Conservation (phyloP, 92 coral and sea anemone species). For the Epizoanthus scotinus region DNA sequence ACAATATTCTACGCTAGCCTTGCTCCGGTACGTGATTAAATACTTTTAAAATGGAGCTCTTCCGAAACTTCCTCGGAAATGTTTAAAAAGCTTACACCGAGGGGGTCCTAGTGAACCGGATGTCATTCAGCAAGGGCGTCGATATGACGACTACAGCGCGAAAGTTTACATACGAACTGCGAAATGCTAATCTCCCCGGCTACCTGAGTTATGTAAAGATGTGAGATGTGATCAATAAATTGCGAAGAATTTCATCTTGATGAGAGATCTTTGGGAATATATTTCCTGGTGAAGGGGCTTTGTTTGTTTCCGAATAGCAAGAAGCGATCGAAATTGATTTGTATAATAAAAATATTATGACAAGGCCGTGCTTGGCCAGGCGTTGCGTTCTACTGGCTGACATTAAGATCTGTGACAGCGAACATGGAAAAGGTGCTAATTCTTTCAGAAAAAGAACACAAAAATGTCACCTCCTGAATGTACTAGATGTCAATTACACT, state of each 20-base stretch:
- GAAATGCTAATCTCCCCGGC: slow-evolving; percentile 22
- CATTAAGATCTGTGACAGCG: slow-evolving; percentile 89
- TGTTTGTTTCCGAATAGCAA: slow-evolving; percentile 22
- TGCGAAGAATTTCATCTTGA: slow-evolving; percentile 22
- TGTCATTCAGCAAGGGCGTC: slow-evolving; percentile 22
- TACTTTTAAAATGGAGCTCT: neutral
- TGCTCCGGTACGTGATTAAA: neutral
- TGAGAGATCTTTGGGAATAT: slow-evolving; percentile 11
- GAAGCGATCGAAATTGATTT: slow-evolving; percentile 50
- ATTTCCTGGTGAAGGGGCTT: slow-evolving; percentile 26
- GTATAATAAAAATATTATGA: slow-evolving; percentile 60
- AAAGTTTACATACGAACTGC: slow-evolving; percentile 3
- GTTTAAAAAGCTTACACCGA: slow-evolving; percentile 3
- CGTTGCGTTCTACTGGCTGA: slow-evolving; percentile 76
- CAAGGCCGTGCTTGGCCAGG: slow-evolving; percentile 70
- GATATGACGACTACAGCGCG: slow-evolving; percentile 24
- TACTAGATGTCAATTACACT: slow-evolving; percentile 92
- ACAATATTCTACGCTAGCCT: neutral
- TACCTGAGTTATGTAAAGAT: slow-evolving; percentile 16
- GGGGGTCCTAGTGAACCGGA: slow-evolving; percentile 23
- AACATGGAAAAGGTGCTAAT: slow-evolving; percentile 97
- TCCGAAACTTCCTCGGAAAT: slow-evolving; percentile 4
- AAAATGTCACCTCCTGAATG: slow-evolving; percentile 95
- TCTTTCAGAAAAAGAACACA: slow-evolving; percentile 97
- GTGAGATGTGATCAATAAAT: slow-evolving; percentile 10